phyloP scores from a whole-genome alignment of 2,113 vertebrate genomes.

The cattle (Bos taurus) region DNA sequence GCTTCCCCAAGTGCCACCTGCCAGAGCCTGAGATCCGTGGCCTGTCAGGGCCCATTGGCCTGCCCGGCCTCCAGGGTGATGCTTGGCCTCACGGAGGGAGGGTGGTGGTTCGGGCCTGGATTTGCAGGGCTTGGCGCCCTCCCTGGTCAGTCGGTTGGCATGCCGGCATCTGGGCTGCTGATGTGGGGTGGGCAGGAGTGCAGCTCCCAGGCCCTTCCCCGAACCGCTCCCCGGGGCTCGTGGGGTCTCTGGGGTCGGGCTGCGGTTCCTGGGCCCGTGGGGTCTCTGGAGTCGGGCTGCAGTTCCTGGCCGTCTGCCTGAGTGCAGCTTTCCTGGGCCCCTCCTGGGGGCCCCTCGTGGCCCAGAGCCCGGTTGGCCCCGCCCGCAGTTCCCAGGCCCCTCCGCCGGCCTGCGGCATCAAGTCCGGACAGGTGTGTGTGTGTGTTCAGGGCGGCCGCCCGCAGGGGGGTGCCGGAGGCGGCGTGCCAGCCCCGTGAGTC shows the following conservation, averaged over 20 bases:
- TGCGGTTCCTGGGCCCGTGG: background rate
- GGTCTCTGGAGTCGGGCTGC: background rate
- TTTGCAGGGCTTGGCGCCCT: background rate
- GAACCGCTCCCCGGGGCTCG: accelerated
- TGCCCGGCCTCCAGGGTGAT: accelerated
- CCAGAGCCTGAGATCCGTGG: background rate
- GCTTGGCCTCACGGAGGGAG: accelerated
- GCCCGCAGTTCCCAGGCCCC: background rate
- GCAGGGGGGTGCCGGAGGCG: background rate
- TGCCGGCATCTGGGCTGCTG: accelerated
- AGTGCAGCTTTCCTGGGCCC: background rate
- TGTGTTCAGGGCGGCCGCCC: background rate
- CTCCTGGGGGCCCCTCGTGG: accelerated
- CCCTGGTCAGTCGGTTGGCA: accelerated
- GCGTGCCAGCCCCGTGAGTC: constrained; percentile 34
- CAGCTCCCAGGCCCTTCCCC: background rate
- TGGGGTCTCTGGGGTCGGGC: background rate
- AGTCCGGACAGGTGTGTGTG: constrained; percentile 45
- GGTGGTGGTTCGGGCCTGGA: accelerated
- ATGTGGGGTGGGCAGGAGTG: accelerated
- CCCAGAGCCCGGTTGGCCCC: background rate
- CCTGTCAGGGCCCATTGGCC: background rate
- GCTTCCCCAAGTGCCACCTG: background rate
- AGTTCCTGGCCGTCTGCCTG: background rate
- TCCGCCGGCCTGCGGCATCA: background rate